These are phyloP conservation scores for Geococcyx californianus DNA, from an alignment of 2,113 vertebrate genomes.

Conservation along the genomic window DNA sequence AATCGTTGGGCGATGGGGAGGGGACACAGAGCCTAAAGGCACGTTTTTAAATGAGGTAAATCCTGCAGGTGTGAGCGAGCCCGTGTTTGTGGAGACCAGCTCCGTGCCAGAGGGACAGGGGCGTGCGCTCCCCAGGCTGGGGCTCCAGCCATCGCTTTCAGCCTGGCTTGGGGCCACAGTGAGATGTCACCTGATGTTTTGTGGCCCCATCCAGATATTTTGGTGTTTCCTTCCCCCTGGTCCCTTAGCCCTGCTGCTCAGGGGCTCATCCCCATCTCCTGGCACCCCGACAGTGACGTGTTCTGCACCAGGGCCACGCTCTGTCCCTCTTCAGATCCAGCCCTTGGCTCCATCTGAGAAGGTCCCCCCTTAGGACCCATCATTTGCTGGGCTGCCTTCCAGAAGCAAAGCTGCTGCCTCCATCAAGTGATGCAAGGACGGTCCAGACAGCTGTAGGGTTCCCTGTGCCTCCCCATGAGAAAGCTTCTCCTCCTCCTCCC, in stretches of 20 bases:
- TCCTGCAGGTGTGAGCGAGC: neutral
- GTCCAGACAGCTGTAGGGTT: conserved; percentile 12
- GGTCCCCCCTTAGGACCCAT: neutral
- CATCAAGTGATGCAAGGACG: neutral
- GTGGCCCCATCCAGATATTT: neutral
- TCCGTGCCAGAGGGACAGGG: neutral
- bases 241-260: neutral
- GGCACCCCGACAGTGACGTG: fast-evolving
- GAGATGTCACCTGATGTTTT: neutral
- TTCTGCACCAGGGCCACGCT: neutral
- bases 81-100: neutral
- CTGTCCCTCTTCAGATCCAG: neutral
- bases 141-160: neutral
- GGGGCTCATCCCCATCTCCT: neutral
- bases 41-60: conserved; percentile 16
- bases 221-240: neutral
- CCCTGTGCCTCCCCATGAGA: fast-evolving
- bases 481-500: neutral
- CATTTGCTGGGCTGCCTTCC: neutral
- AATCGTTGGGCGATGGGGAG: neutral
- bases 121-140: fast-evolving
- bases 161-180: neutral
- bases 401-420: neutral
- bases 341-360: neutral
- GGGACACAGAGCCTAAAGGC: neutral